These are phyloP conservation scores for Corynorhinus townsendii DNA, from an alignment of 2,113 vertebrate species.

Conservation along the genomic window DNA sequence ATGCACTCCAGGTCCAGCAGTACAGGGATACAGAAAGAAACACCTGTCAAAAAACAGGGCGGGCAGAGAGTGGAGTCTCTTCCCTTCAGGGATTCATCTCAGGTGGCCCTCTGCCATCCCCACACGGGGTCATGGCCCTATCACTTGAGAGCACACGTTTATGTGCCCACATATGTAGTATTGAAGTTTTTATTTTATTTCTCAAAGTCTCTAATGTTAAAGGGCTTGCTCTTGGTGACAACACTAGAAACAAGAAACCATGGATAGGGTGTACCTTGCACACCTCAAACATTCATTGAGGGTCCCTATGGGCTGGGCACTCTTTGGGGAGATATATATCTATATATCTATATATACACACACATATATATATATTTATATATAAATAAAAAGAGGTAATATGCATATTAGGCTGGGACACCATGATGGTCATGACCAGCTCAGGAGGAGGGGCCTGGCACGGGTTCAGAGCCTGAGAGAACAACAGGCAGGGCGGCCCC, in stretches of 20 bases:
- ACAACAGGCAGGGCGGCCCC: no score
- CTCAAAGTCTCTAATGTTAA: not conserved
- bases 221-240: no score
- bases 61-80: not conserved
- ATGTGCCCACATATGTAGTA: not conserved
- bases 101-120: not conserved
- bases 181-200: not conserved
- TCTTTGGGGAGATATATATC: not conserved
- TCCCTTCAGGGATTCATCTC: not conserved
- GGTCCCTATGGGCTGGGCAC: no score
- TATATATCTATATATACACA: no score
- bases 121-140: no score
- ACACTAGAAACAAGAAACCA: not conserved
- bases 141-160: not conserved
- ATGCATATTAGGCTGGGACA: no score
- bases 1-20: not conserved
- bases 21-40: not conserved
- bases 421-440: no score
- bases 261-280: not conserved
- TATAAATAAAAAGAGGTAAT: no score
- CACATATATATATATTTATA: no score
- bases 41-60: not conserved
- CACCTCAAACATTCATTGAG: not conserved
- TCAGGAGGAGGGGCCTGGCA: no score
- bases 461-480: no score